Conservation (phyloP, 2,797 vertebrate species). For the Sphaeramia orbicularis region DNA sequence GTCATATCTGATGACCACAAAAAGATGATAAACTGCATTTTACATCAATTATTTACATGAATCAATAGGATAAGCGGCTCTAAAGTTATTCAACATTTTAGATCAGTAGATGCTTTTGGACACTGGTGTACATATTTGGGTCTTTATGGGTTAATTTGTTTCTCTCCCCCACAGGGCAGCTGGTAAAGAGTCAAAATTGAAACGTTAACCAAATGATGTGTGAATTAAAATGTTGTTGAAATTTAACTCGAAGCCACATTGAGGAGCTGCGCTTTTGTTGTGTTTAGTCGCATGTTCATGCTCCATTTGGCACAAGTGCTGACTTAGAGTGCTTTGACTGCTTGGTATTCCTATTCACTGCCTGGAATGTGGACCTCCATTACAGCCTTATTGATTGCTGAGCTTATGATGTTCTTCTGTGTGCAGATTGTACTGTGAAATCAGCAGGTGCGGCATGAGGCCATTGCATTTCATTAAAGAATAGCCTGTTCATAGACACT, state of each 20-base stretch:
- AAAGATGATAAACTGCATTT: no score
- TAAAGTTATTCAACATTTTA: no score
- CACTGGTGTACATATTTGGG: no score
- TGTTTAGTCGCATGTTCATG: conserved; percentile 16
- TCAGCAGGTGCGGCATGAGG: conserved; percentile 60
- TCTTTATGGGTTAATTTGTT: no score
- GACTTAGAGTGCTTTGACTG: conserved; percentile 53
- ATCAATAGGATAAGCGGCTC: no score
- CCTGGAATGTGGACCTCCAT: conserved; percentile 36
- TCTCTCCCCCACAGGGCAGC: background rate
- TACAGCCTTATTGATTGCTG: conserved; percentile 62
- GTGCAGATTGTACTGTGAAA: conserved; percentile 66
- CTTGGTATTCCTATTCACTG: conserved; percentile 43
- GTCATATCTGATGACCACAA: no score
- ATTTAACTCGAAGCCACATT: background rate
- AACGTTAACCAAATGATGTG: conserved; percentile 20
- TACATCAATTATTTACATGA: no score
- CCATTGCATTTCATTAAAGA: conserved; percentile 53
- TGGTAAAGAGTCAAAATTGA: conserved; percentile 1
- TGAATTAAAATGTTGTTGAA: conserved; percentile 21
- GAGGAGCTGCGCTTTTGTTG: conserved; percentile 23
- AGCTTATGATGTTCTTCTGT: conserved; percentile 55
- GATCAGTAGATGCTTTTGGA: no score
- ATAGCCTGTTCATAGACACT: conserved; percentile 17
- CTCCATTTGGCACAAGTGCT: conserved; percentile 62